phyloP scores from a whole-genome alignment of 2,888 invertebrate species.

The Agapostemon virescens region DNA sequence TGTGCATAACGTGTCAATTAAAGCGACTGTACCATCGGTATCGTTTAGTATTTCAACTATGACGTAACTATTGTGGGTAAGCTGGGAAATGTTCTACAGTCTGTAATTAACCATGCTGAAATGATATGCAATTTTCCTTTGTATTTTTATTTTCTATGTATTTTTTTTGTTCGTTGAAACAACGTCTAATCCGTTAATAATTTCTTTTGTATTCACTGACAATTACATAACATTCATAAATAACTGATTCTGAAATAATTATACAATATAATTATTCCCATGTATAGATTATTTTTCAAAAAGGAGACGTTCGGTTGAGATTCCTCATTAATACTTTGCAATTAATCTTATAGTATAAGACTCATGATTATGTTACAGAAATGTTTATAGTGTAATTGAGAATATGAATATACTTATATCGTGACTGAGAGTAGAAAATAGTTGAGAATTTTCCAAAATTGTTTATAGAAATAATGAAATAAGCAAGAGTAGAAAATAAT shows the following conservation, averaged over 20 bases:
- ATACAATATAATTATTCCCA: neutral
- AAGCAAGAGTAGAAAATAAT: no score
- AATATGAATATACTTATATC: no score
- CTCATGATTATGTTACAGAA: neutral
- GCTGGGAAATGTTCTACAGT: neutral
- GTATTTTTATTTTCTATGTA: neutral
- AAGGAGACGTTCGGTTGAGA: neutral
- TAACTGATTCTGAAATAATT: neutral
- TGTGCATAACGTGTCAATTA: conserved; percentile 52
- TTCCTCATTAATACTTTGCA: neutral
- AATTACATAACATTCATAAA: neutral
- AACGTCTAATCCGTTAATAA: neutral
- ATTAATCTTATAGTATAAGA: neutral
- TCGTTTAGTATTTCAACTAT: conserved; percentile 41
- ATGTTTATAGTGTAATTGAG: neutral
- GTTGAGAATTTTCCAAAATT: neutral
- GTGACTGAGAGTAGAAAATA: no score
- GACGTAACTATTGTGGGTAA: conserved; percentile 45
- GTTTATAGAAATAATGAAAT: no score
- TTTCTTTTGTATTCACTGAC: neutral
- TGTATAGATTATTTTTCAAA: neutral
- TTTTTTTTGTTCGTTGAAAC: neutral
- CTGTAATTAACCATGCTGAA: neutral
- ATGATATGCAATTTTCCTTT: neutral
- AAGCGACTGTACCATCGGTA: conserved; percentile 14